Base-by-base conservation (phyloP, 1,140 invertebrate species). In the Sarcophaga peregrina region DNA sequence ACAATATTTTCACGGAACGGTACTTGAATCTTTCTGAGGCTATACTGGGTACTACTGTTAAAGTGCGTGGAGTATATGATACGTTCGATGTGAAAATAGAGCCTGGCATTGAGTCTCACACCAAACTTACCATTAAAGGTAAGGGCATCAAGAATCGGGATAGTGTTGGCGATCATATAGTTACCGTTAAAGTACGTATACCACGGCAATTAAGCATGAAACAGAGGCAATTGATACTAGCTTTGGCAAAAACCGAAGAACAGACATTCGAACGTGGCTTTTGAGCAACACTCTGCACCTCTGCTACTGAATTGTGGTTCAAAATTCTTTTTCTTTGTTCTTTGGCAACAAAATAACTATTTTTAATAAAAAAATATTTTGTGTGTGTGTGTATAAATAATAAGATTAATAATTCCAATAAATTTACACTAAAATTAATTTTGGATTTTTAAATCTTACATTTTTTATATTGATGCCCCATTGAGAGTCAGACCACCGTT, bases 381-480 rank as follows among this genome's bases (percentile, higher is more conserved):
- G n/a, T 68, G n/a, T 68, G 62, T 81, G 52, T 37, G 37, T 62
- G 58, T n/a, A 62, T 58, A 81, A 20, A 74, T 82, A 11, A n/a
- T 68, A 73, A 73, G 37, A 8, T 50, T 58, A 74, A 37, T 37
- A 37, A 82, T 73, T 73, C 17, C 13, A 73, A 46, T 82, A 68
- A 62, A 62, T 17, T 62, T 62, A n/a, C 6, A 20, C 20, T 37
- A 37, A 37, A 37, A 2, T 2, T 37, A 37, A 37, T 37, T 37
- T 37, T 37, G 1, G 4, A 4, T 20, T 68, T 68, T n/a, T 68
- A 68, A 68, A 68, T 20, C 89, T 91, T 88, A 94, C 95, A 37
- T 95, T 96, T 92, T 98, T 98, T 48, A 98, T 96, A 88, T 98
- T 96, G 83, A 98, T 97, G 47, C 97, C 97, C 97, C 97, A 99